Percentiles rank a stretch among this genome's conserved stretches.
Conservation (phyloP, 2,797 vertebrate genomes). For the Okamejei kenojei region DNA sequence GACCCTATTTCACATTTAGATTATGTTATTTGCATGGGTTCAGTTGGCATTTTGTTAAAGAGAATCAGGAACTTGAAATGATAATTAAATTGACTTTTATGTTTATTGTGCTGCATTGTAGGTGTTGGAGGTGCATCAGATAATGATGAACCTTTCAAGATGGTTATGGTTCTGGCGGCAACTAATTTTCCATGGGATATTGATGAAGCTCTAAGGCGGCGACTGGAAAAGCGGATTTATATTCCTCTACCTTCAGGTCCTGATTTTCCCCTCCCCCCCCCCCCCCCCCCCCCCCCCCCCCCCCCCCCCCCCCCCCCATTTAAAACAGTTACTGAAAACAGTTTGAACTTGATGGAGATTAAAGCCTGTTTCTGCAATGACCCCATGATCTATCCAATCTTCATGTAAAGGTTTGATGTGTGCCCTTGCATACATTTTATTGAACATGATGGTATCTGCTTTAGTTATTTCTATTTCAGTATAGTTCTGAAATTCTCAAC, state of each 20-base stretch:
- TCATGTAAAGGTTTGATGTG: background rate
- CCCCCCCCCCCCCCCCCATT: too few relatives aligned
- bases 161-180: constrained; percentile 98
- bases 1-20: too few relatives aligned
- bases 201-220: constrained; percentile 87
- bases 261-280: background rate
- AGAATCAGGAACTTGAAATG: background rate
- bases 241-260: constrained; percentile 93
- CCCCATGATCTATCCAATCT: background rate
- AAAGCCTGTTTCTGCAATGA: background rate
- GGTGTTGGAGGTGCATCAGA: constrained; percentile 88
- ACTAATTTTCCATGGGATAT: constrained; percentile 99
- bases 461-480: background rate
- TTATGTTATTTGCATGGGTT: background rate
- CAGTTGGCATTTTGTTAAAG: background rate
- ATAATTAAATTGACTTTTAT: background rate
- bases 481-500: background rate
- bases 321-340: background rate
- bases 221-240: constrained; percentile 95
- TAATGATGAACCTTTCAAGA: constrained; percentile 93
- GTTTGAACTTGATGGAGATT: background rate
- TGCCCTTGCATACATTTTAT: background rate
- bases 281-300: too few relatives aligned
- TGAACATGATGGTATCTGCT: background rate
- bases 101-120: constrained; percentile 45